Evolutionary conservation across 2,113 vertebrate genomes (phyloP), one percentile per base, ranked within the genome.

Genomic region (Poeciliopsis occidentalis): DNA sequence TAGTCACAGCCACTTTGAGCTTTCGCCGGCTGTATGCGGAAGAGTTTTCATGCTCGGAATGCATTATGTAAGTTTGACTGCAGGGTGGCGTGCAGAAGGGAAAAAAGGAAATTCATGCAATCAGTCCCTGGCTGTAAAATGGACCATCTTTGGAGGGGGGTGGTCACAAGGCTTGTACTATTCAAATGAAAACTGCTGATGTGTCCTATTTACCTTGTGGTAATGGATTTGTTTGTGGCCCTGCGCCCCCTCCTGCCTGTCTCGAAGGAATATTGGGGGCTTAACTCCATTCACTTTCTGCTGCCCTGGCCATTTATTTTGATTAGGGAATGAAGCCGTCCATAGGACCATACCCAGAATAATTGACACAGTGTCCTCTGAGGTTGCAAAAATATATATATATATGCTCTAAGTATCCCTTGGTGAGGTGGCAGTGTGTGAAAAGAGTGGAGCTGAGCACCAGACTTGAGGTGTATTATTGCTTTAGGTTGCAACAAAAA

Each of bases 281-380:
- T 89, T 93, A 91, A 79, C 72, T 83, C 83, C 88, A 74, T 91
- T 94, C 89, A 87, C 88, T 92, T 95, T 95, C 87, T 94, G 94
- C 94, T 94, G 90, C 83, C 78, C 90, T 89, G 88, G 93, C 87
- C 88, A 93, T 94, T 94, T 95, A 91, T 93, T 95, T 94, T 95
- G 94, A 95, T 95, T 94, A 93, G 86, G 82, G 88, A 93, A 94
- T 93, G 90, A 94, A 94, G 91, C 93, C 88, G 80, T 93, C 87
- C 78, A 85, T 75, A 82, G 60, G 83, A 85, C 85, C 80, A 64
- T 84, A 85, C 82, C 76, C 29, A 61, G 71, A 93, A 93, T 94
- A 94, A 94, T 93, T 93, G 94, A 93, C 90, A 93, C 78, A 19
- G 81, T 87, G 91, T 92, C 90, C 91, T 88, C 71, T 37, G 91